Evolutionary conservation across 2,888 invertebrate genomes (phyloP).

Genomic region (Lathronympha strigana): DNA sequence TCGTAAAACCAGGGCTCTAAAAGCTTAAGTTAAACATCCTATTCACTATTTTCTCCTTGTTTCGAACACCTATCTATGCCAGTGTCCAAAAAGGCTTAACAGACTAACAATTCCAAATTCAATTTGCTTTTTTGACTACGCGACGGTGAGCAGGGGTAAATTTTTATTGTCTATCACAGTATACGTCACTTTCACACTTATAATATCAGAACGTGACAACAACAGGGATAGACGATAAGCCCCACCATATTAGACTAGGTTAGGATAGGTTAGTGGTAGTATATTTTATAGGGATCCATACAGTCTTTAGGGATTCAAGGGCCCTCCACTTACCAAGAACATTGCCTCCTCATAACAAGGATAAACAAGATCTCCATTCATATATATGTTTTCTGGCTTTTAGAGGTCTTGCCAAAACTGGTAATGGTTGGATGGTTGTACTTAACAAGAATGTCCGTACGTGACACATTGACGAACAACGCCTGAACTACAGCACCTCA

Average conservation of each 20-base stretch:
- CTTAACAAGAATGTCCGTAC: not conserved
- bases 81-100: not conserved
- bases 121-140: not conserved
- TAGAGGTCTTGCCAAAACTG: not conserved
- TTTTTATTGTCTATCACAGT: too few species aligned
- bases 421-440: not conserved
- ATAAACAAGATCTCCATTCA: not conserved
- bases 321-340: not conserved
- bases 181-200: too few species aligned
- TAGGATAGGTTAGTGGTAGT: not conserved
- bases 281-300: constrained; percentile 15
- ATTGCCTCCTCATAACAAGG: not conserved
- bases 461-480: constrained; percentile 10
- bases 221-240: too few species aligned
- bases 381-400: not conserved
- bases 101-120: not conserved
- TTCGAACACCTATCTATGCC: not conserved
- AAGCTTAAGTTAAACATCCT: not conserved
- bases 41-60: not conserved
- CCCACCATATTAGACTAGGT: too few species aligned
- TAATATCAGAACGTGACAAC: too few species aligned
- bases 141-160: too few species aligned
- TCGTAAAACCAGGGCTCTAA: constrained; percentile 2
- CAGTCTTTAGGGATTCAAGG: not conserved
- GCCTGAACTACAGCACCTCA: not conserved